phyloP scores from a whole-genome alignment of 2,797 vertebrate species.

The Microcaecilia unicolor region DNA sequence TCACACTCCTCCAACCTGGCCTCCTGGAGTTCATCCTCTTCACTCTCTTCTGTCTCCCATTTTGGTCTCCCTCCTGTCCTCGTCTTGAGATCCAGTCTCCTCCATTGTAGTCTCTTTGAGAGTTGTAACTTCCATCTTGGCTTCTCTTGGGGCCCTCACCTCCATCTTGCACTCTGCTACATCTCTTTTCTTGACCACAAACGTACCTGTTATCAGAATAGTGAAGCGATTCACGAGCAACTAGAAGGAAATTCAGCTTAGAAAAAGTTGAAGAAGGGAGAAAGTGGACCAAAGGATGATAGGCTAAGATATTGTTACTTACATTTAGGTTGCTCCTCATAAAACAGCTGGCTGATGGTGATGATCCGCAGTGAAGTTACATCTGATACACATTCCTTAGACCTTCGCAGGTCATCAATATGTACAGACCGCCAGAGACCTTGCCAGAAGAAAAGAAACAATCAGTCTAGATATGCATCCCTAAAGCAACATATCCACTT shows the following conservation, averaged over 20 bases:
- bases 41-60: neutral
- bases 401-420: conserved; percentile 81
- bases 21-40: neutral
- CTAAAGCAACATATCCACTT: too few relatives aligned
- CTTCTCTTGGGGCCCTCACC: too few relatives aligned
- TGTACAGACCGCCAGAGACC: conserved; percentile 87
- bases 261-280: neutral
- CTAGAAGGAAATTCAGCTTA: conserved; percentile 1
- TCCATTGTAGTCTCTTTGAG: too few relatives aligned
- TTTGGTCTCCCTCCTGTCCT: too few relatives aligned
- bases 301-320: conserved; percentile 6
- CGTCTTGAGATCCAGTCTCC: too few relatives aligned
- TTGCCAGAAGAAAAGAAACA: too few relatives aligned
- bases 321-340: conserved; percentile 41
- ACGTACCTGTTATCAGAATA: neutral
- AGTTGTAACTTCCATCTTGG: too few relatives aligned
- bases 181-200: neutral
- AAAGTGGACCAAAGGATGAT: neutral
- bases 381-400: conserved; percentile 76
- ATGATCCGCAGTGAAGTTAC: conserved; percentile 71
- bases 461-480: too few relatives aligned
- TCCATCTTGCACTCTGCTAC: neutral
- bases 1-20: neutral
- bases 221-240: too few relatives aligned
- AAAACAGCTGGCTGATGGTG: conserved; percentile 83